Base-by-base conservation (phyloP, 2,888 invertebrate genomes). In the Disparrhopalites patrizii region DNA sequence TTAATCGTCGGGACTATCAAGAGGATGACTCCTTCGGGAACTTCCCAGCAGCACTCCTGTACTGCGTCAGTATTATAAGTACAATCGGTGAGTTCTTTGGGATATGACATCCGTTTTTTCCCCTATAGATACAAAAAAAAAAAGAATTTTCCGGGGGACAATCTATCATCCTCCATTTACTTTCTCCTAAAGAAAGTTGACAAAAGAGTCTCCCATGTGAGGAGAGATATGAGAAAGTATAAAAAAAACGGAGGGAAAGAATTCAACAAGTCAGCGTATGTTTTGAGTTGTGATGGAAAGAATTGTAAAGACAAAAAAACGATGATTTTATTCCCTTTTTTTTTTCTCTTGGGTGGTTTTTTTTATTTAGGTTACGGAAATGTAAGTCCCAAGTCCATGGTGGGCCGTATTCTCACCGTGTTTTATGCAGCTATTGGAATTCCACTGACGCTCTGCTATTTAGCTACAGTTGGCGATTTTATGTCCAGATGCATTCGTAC, bases 11-110 rank as follows among this genome's bases (percentile, higher is more conserved):
- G 77, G 79, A 80, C 75, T 76, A 65, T 78, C 77, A 74, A 80
- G 72, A 69, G 20, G 75, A 75, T 30, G 72, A 72, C 60, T 72
- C 71, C 8, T 76, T 77, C 64, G 71, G 69, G 93, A 91, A 91
- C 54, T 93, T 94, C 80, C 89, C 93, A 71, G 90, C 91, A 73
- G 92, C 93, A 75, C 91, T 95, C 78, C 84, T 96, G 57, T 96
- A 95, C 79, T 93, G 93, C 28, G 83, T 95, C 75, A 94, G 95
- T 20, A 86, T 96, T 73, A 94, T 95, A 78, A 94, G 94, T 8
- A 95, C 94, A 40, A 94, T 94, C 76, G 94, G 94, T 94, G 80
- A 87, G 88, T 47, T 1, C 7, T 47, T 47, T 25, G n/a, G n/a
- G n/a, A n/a, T 20, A 47, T 20, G 47, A 47, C 47, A 23, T 47